Conservation (phyloP, 1,140 invertebrate genomes). For the Aethina tumida region DNA sequence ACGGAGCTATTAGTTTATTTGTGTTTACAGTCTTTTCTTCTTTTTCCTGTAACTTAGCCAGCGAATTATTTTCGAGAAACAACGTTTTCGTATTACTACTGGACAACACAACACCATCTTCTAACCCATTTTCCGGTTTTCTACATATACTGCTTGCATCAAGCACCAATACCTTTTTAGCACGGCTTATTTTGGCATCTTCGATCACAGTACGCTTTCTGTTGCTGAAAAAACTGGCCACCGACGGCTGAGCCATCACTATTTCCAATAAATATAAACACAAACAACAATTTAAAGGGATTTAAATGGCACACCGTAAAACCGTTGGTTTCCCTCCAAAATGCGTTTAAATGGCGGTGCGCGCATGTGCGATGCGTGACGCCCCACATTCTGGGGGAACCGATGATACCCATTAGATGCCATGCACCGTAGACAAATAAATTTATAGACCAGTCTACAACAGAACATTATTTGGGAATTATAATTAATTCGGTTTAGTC, state of each 20-base stretch:
- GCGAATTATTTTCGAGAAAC: not conserved
- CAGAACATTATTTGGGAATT: no score
- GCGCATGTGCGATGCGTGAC: conserved; percentile 7
- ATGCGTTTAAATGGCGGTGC: conserved; percentile 2
- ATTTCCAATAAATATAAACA: conserved; percentile 13
- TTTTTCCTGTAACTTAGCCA: conserved; percentile 14
- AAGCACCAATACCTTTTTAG: conserved; percentile 48
- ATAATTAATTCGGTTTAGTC: no score
- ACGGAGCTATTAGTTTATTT: conserved; percentile 9
- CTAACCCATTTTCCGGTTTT: conserved; percentile 6
- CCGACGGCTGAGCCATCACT: conserved; percentile 57
- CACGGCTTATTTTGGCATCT: conserved; percentile 46
- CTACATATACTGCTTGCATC: conserved; percentile 21
- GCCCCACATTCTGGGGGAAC: no score
- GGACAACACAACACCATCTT: conserved; percentile 8
- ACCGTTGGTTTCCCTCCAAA: conserved; percentile 25
- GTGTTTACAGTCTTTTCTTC: conserved; percentile 10
- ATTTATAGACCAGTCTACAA: no score
- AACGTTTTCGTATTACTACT: not conserved
- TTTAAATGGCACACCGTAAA: conserved; percentile 12
- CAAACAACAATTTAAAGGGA: conserved; percentile 23
- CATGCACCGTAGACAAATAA: no score
- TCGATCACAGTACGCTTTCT: conserved; percentile 57
- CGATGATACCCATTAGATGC: no score
- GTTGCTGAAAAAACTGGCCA: conserved; percentile 57